Evolutionary conservation across 2,113 vertebrate species (phyloP), one percentile per base, ranked within the genome.

Genomic region (Ciconia boyciana): DNA sequence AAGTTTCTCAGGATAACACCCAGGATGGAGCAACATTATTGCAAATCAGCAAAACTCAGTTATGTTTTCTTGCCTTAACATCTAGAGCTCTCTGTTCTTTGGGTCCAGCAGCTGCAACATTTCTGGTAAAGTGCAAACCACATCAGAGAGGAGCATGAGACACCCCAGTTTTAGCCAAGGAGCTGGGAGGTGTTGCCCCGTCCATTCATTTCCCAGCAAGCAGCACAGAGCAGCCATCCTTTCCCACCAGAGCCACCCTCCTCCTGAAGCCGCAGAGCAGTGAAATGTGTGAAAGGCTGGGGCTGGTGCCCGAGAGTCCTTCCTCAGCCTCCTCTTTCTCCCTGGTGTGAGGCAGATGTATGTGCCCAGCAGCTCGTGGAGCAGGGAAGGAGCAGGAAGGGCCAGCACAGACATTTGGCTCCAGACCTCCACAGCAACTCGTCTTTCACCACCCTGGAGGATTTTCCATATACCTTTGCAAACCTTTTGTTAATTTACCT

Each of bases 1-100:
- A 44, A 77, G 91, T 93, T 94, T 97, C 96, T 96, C 94, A 97
- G 93, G 93, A 90, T 96, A 95, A 93, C 89, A 91, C 89, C 84
- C 93, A 88, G 93, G 87, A 93, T 28, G 46, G 46, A 85, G 74
- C 57, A 96, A 80, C 64, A 24, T 60, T 87, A 87, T 57, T 96
- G 66, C 75, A 91, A 93, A 94, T 91, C 82, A 94, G 78, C 91
- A 91, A 94, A 70, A 74, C 18, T 92, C 77, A 7, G 58, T 24
- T 41, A 43, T 32, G 49, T 89, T 85, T 96, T 87, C 78, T 88
- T 87, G 84, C 87, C 1, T 1, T 83, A 76, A 69, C 2, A 1
- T 52, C 69, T 81, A 57, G 16, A 87, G 5, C 25, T 72, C n/a
- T 77, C 84, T 88, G 70, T 77, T 94, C 87, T 93, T 90, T 83